A percentile compares a stretch with the other conserved stretches of the same genome.
Evolutionary conservation across 2,113 vertebrate species (phyloP).

Genomic region (Thinocorus orbignyianus): DNA sequence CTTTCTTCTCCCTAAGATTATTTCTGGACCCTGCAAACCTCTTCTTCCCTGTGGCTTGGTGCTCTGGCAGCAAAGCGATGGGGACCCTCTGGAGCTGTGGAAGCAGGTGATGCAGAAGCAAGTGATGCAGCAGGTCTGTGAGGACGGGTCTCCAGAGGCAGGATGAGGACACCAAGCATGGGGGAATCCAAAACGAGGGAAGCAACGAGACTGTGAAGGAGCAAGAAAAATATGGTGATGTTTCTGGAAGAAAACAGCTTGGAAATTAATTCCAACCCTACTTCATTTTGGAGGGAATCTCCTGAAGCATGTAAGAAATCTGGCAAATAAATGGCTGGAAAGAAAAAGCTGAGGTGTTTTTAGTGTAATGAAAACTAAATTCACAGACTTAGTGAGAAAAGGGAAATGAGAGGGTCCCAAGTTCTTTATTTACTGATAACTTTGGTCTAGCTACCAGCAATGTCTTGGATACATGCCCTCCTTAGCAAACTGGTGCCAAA

Average conservation of each 20-base stretch:
- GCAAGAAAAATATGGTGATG: background rate
- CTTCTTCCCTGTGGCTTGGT: background rate
- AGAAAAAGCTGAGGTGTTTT: background rate
- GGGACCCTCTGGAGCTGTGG: background rate
- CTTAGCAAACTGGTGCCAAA: background rate
- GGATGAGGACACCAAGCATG: background rate
- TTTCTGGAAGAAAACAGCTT: background rate
- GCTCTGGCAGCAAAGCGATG: background rate
- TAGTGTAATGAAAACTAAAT: background rate
- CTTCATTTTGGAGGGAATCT: background rate
- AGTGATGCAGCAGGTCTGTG: background rate
- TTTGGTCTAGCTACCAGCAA: background rate
- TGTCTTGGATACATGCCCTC: background rate
- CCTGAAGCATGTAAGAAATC: background rate
- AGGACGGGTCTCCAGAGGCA: background rate
- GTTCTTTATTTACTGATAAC: background rate
- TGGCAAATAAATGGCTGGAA: background rate
- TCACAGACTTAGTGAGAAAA: background rate
- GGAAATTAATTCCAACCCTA: background rate
- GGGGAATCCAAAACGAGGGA: background rate
- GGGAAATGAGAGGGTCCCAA: background rate
- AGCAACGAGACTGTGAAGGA: background rate
- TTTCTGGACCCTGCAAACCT: background rate
- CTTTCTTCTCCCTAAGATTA: background rate
- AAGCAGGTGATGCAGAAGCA: background rate